Evolutionary conservation across 2,797 vertebrate genomes (phyloP), one percentile per base, ranked within the genome.

Genomic region (Lutjanus argentimaculatus): DNA sequence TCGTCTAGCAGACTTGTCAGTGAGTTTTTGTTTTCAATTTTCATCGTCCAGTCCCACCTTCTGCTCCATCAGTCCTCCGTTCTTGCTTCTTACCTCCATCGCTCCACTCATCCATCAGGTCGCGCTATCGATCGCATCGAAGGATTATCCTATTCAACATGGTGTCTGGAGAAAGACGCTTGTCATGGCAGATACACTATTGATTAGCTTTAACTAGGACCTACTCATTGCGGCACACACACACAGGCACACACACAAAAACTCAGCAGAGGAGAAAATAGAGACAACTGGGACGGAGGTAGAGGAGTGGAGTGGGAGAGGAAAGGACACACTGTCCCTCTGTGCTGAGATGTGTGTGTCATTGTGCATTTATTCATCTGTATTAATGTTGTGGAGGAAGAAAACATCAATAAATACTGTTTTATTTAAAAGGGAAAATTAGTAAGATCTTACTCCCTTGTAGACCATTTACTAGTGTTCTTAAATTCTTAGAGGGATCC

Each of bases 121-220:
- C 55, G 56, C 75, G 63, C 67, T 77, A 96, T 95, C 68, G 94
- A 95, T 95, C 81, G 58, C 82, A 78, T 86, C 2, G 55, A 89
- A 83, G 94, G 89, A 94, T 96, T 95, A 95, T 95, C 92, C 86
- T 92, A 91, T 95, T 93, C 94, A 93, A 91, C 93, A 90, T 82
- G 89, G 76, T 90, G 89, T 94, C 91, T 87, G 80, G 75, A 85
- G 92, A 89, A 91, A 91, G 87, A 90, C 83, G 75, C 90, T 87
- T 93, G 93, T 94, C 91, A 79, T 71, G 89, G 90, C 92, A 79
- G 80, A 93, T 92, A 89, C 88, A 79, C 89, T 94, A 96, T 96
- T 89, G 95, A 95, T 95, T 93, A 91, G 85, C 87, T 93, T 90
- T 91, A 92, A 92, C 92, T 79, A 80, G 75, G 80, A 84, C 82